A percentile compares a stretch with the other conserved stretches of the same genome.
phyloP scores from a whole-genome alignment of 2,888 invertebrate species.

The Germaria angustata region DNA sequence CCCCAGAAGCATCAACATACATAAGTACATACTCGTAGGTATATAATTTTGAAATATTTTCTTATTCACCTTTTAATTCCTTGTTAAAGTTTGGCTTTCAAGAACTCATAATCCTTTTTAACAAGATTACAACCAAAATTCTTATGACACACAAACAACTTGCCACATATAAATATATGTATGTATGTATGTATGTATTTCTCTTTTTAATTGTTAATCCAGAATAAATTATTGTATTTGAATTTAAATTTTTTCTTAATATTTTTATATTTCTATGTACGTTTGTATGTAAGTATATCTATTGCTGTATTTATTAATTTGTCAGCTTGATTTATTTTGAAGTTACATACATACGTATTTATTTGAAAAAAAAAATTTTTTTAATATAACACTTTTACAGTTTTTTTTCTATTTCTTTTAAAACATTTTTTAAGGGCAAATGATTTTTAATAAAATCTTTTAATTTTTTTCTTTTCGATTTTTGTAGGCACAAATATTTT shows the following conservation, averaged over 20 bases:
- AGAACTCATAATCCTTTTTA: slow-evolving; percentile 13
- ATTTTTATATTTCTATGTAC: no score
- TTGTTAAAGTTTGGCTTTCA: background rate
- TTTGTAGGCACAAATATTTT: slow-evolving; percentile 40
- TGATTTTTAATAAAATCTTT: background rate
- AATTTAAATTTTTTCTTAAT: background rate
- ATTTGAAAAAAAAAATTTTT: background rate
- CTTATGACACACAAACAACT: background rate
- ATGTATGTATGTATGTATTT: background rate
- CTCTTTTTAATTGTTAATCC: background rate
- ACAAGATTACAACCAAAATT: background rate
- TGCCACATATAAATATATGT: background rate
- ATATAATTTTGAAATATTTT: no score
- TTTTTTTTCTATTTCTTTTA: background rate
- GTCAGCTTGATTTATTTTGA: background rate
- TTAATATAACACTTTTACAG: background rate
- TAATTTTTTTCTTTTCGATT: slow-evolving; percentile 13
- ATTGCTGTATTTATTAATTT: background rate
- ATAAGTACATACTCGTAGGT: no score
- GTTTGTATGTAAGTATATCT: no score
- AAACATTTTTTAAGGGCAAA: background rate
- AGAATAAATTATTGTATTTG: background rate
- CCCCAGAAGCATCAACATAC: no score
- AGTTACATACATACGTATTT: slow-evolving; percentile 1
- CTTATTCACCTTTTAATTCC: slow-evolving; percentile 32